A percentile compares a stretch with the other conserved stretches of the same genome.
Conservation (phyloP, 2,113 vertebrate genomes). For the Daboia siamensis region DNA sequence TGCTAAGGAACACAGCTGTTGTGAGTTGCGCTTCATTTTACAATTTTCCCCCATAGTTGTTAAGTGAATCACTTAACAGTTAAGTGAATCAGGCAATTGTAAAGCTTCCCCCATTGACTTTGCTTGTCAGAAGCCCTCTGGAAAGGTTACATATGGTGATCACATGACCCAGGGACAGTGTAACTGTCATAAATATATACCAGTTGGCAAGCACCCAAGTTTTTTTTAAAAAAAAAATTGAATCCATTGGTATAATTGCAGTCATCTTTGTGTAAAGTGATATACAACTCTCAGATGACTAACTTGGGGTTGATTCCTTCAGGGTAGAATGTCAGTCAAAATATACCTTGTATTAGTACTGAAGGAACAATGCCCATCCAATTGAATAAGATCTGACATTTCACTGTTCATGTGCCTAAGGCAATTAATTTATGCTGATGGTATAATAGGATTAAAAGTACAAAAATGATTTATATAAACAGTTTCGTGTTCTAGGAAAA, state of each 20-base stretch:
- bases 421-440: conserved; percentile 26
- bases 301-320: neutral
- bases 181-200: neutral
- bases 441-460: conserved; percentile 38
- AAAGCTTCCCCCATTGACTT: neutral
- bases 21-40: neutral
- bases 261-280: neutral
- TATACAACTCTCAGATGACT: neutral
- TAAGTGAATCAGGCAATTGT: neutral
- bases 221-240: no score
- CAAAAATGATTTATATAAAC: conserved; percentile 62
- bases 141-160: neutral
- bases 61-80: neutral
- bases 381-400: neutral
- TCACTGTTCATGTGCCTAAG: conserved; percentile 8
- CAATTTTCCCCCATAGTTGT: neutral
- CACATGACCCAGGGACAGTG: neutral
- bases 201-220: neutral
- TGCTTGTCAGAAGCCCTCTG: neutral
- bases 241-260: neutral
- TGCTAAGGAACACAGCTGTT: neutral
- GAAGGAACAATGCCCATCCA: neutral
- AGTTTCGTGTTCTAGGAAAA: conserved; percentile 82
- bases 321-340: neutral
- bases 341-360: neutral